A percentile compares a stretch with the other conserved stretches of the same genome.
These are phyloP conservation scores for Nemapogon koenigi DNA, from an alignment of 2,888 invertebrate species.

Conservation along the genomic window DNA sequence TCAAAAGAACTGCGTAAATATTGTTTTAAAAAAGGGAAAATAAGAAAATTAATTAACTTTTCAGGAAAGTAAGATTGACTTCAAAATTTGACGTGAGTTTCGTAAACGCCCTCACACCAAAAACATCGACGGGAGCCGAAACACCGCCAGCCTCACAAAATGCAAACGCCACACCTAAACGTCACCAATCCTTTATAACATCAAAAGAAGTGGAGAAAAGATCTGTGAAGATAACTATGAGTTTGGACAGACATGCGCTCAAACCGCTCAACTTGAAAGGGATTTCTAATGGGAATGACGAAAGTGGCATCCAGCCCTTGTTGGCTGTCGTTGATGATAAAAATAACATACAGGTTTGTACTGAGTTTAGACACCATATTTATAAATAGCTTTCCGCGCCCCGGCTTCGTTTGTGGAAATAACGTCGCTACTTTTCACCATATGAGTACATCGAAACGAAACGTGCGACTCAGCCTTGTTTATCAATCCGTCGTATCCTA, in stretches of 20 bases:
- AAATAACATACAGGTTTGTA: slow-evolving; percentile 51
- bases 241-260: slow-evolving; percentile 40
- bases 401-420: too few species aligned
- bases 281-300: slow-evolving; percentile 35
- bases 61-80: slow-evolving; percentile 48
- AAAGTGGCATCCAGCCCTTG: slow-evolving; percentile 35
- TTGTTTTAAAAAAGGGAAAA: too few species aligned
- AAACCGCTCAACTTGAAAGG: slow-evolving; percentile 52
- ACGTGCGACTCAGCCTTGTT: too few species aligned
- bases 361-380: neutral
- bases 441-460: too few species aligned
- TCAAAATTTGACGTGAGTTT: slow-evolving; percentile 55
- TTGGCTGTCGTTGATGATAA: slow-evolving; percentile 52
- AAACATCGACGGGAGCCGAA: slow-evolving; percentile 25
- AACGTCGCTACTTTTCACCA: too few species aligned
- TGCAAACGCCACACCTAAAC: slow-evolving; percentile 29
- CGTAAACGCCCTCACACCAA: slow-evolving; percentile 30
- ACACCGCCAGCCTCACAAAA: slow-evolving; percentile 24
- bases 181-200: slow-evolving; percentile 41
- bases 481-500: too few species aligned
- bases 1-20: too few species aligned
- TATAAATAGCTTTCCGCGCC: neutral
- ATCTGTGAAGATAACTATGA: slow-evolving; percentile 34
- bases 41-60: slow-evolving; percentile 1
- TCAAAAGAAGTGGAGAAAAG: slow-evolving; percentile 26